Conservation (phyloP, 1,140 invertebrate genomes). For the Drosophila ercepeae region DNA sequence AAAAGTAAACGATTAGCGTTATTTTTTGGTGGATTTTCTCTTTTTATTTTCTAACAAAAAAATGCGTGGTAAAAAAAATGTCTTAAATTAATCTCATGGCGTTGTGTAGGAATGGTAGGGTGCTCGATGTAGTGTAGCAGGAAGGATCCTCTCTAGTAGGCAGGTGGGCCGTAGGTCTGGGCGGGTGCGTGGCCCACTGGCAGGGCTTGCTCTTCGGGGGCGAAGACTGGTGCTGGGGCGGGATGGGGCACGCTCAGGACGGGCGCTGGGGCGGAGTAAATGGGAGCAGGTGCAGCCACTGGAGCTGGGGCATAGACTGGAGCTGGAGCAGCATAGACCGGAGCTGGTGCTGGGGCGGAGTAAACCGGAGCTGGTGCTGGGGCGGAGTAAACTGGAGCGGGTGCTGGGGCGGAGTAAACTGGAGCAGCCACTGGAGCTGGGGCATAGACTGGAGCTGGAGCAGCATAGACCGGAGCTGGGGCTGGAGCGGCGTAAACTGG, state of each 20-base stretch:
- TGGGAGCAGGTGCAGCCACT: background rate
- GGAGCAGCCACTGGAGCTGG: slow-evolving; percentile 9
- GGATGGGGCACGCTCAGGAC: slow-evolving; percentile 54
- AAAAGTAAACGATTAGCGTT: background rate
- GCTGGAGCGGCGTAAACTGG: slow-evolving; percentile 19
- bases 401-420: slow-evolving; percentile 18
- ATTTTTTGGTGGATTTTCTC: slow-evolving; percentile 24
- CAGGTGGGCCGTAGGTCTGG: slow-evolving; percentile 71
- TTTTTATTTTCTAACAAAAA: slow-evolving; percentile 53
- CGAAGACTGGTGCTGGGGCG: slow-evolving; percentile 28
- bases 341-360: slow-evolving; percentile 31
- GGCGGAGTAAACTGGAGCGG: slow-evolving; percentile 17
- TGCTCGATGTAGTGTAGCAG: slow-evolving; percentile 39
- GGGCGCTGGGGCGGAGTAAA: slow-evolving; percentile 24
- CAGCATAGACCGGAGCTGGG: slow-evolving; percentile 39
- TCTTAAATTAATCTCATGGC: slow-evolving; percentile 57
- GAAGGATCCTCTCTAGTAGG: slow-evolving; percentile 51
- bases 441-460: slow-evolving; percentile 22
- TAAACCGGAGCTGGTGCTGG: slow-evolving; percentile 16
- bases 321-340: slow-evolving; percentile 33
- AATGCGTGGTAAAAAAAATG: slow-evolving; percentile 50
- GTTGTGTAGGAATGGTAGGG: slow-evolving; percentile 51
- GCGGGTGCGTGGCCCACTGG: slow-evolving; percentile 65
- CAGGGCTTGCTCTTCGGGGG: slow-evolving; percentile 44
- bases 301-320: slow-evolving; percentile 15